Evolutionary conservation across 2,113 vertebrate genomes (phyloP).

Genomic region (Oreocharis arfaki): DNA sequence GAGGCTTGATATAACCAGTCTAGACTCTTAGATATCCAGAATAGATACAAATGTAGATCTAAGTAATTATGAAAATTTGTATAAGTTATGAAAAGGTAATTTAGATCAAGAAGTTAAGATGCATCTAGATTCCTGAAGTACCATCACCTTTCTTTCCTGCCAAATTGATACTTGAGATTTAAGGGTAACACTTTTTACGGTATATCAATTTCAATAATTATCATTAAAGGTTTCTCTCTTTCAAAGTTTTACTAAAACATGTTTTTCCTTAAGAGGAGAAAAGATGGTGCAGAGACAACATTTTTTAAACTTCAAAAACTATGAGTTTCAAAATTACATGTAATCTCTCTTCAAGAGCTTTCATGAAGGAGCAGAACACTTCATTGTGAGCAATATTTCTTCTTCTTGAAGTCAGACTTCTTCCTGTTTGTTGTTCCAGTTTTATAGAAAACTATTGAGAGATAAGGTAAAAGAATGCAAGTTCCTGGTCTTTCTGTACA

Average conservation of each 20-base stretch:
- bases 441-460: neutral
- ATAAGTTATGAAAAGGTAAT: neutral
- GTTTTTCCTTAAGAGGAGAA: neutral
- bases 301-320: neutral
- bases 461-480: neutral
- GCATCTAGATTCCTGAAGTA: neutral
- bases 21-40: neutral
- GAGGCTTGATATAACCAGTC: neutral
- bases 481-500: neutral
- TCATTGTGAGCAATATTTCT: neutral
- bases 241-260: neutral
- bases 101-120: neutral
- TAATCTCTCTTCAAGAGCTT: neutral
- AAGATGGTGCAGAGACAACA: neutral
- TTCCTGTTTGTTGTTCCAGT: neutral
- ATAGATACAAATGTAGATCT: neutral
- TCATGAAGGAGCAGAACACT: accelerated
- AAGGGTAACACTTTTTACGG: neutral
- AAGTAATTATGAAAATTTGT: neutral
- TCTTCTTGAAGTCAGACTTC: neutral
- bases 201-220: neutral
- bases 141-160: neutral
- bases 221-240: neutral
- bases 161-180: neutral
- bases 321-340: neutral